Evolutionary conservation across 2,113 vertebrate species (phyloP).

Genomic region (Ramphastos sulfuratus): DNA sequence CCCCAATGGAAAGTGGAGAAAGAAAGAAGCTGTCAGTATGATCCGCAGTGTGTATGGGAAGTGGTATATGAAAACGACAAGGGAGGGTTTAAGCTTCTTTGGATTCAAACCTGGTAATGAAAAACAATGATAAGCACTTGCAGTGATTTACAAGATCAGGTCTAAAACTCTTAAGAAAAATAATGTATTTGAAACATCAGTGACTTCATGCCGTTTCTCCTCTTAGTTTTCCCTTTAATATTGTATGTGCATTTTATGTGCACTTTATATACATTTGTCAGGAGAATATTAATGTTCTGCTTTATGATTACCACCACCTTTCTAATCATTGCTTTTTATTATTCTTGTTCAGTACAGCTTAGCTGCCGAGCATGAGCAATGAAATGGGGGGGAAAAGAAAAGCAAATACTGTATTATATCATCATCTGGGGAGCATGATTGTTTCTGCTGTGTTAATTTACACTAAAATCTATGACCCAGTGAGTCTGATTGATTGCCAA

Average conservation of each 20-base stretch:
- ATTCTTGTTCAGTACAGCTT: slow-evolving; percentile 67
- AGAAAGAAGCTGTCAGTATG: background rate
- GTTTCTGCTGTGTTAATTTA: slow-evolving; percentile 87
- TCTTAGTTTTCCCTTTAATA: slow-evolving; percentile 4
- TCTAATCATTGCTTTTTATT: slow-evolving; percentile 75
- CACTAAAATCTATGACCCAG: slow-evolving; percentile 86
- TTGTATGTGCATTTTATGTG: slow-evolving; percentile 17
- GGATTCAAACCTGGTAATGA: background rate
- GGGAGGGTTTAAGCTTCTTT: background rate
- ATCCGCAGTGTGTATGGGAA: background rate
- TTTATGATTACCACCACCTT: slow-evolving; percentile 58
- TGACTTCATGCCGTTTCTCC: background rate
- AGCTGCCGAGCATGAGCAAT: slow-evolving; percentile 59
- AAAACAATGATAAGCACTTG: slow-evolving; percentile 7
- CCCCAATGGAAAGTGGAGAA: background rate
- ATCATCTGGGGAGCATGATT: slow-evolving; percentile 76
- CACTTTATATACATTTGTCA: slow-evolving; percentile 54
- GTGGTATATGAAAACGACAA: background rate
- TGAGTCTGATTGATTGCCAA: slow-evolving; percentile 84
- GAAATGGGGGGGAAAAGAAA: slow-evolving; percentile 60
- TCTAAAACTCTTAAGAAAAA: background rate
- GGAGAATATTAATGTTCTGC: slow-evolving; percentile 63
- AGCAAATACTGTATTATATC: slow-evolving; percentile 78
- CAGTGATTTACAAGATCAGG: background rate
- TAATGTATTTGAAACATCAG: background rate